Conservation (phyloP, 1,140 invertebrate genomes). For the Drosophila malerkotliana region DNA sequence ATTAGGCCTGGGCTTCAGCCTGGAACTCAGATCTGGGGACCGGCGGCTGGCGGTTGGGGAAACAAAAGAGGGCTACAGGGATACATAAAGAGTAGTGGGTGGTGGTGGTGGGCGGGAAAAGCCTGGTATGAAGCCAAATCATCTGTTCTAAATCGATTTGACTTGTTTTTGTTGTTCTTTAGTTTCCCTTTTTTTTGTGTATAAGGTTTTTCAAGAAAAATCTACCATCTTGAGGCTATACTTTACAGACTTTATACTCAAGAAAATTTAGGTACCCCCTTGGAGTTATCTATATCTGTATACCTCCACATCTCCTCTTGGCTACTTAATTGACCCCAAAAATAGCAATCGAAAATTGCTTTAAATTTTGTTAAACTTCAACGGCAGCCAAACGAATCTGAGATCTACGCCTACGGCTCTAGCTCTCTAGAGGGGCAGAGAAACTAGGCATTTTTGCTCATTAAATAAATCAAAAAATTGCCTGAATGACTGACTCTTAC, state of each 20-base stretch:
- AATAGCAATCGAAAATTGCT: constrained; percentile 58
- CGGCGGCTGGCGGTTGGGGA: constrained; percentile 12
- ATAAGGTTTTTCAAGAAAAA: background rate
- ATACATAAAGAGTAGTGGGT: constrained; percentile 42
- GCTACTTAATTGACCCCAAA: constrained; percentile 75
- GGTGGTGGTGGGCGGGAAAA: constrained; percentile 3
- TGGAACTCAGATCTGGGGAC: constrained; percentile 9
- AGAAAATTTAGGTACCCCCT: background rate
- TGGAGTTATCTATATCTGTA: constrained; percentile 13
- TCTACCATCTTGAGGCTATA: background rate
- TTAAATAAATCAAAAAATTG: constrained; percentile 77
- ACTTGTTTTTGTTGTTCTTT: constrained; percentile 42
- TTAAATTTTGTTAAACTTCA: constrained; percentile 70
- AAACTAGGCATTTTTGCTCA: constrained; percentile 65
- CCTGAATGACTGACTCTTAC: constrained; percentile 13
- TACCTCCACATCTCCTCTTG: constrained; percentile 18
- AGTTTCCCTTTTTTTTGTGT: constrained; percentile 17
- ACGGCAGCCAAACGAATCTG: constrained; percentile 45
- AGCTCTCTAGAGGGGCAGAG: background rate
- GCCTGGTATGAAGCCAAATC: constrained; percentile 67
- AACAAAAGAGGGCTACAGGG: constrained; percentile 36
- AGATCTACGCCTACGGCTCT: constrained; percentile 47
- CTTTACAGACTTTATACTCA: too few species aligned
- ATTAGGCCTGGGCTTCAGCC: constrained; percentile 27
- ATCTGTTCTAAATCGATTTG: constrained; percentile 82